phyloP scores from a whole-genome alignment of 2,113 vertebrate genomes.

The Peromyscus polionotus region DNA sequence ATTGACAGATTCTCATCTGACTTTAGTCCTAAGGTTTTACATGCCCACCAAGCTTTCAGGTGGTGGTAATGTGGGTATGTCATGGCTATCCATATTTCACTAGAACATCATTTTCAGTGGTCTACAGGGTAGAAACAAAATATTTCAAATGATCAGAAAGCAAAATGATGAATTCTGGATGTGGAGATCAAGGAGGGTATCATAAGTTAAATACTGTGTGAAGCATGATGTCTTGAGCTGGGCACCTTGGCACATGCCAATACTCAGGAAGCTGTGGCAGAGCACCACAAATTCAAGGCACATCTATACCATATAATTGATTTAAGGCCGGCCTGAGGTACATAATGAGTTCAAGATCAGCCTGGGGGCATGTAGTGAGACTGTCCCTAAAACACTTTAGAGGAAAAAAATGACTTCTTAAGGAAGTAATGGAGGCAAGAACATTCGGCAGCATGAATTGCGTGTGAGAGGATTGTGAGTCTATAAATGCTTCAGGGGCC shows the following conservation, averaged over 20 bases:
- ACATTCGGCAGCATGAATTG: not conserved
- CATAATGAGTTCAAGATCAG: not conserved
- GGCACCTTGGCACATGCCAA: not conserved
- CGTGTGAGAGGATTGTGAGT: not conserved
- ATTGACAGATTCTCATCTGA: not conserved
- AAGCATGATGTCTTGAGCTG: not conserved
- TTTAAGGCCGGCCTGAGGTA: not conserved
- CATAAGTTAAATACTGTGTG: not conserved
- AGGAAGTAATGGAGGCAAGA: not conserved
- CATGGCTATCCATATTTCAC: not conserved
- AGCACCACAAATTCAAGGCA: not conserved
- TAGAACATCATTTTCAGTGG: not conserved
- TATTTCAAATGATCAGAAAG: not conserved
- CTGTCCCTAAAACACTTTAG: not conserved
- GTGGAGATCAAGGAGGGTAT: not conserved
- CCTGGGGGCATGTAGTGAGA: not conserved
- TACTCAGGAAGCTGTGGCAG: not conserved
- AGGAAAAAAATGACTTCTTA: not conserved
- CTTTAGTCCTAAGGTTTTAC: not conserved
- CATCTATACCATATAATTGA: too few relatives aligned
- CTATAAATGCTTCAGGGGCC: not conserved
- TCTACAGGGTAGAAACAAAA: constrained; percentile 1
- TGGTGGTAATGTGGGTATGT: not conserved
- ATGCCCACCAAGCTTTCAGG: not conserved
- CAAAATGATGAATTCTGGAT: not conserved